These are phyloP conservation scores for Ellobium chinense DNA, from an alignment of 2,888 invertebrate genomes.

Conservation along the genomic window DNA sequence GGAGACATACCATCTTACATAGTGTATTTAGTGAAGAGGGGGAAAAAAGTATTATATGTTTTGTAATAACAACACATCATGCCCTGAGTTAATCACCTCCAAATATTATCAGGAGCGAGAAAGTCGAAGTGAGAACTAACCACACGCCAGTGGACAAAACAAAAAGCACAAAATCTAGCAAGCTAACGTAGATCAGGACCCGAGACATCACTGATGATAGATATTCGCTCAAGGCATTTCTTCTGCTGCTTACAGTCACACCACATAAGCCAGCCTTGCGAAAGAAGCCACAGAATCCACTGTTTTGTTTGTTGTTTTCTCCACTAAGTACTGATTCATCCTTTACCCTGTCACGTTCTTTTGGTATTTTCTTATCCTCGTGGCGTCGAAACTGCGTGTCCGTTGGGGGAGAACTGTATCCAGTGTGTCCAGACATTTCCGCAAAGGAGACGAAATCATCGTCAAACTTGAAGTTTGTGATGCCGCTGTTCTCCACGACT, in stretches of 20 bases:
- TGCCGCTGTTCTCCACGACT: background rate
- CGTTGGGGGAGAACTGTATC: background rate
- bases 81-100: too few species aligned
- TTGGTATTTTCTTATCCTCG: too few species aligned
- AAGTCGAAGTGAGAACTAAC: background rate
- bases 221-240: background rate
- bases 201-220: background rate
- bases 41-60: too few species aligned
- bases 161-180: background rate
- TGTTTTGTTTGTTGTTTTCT: too few species aligned
- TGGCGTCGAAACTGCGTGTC: background rate
- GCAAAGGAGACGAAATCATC: background rate
- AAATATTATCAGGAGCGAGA: background rate
- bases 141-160: slow-evolving; percentile 3
- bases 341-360: too few species aligned
- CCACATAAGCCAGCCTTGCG: background rate
- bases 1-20: too few species aligned
- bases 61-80: too few species aligned
- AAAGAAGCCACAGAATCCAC: too few species aligned
- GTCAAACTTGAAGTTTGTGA: background rate
- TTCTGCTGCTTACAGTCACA: too few species aligned
- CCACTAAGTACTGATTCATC: too few species aligned
- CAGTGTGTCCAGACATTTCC: background rate
- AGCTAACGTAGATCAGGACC: background rate
- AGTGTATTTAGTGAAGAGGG: too few species aligned